phyloP scores from a whole-genome alignment of 2,888 invertebrate genomes.

The Perizoma flavofasciatum region DNA sequence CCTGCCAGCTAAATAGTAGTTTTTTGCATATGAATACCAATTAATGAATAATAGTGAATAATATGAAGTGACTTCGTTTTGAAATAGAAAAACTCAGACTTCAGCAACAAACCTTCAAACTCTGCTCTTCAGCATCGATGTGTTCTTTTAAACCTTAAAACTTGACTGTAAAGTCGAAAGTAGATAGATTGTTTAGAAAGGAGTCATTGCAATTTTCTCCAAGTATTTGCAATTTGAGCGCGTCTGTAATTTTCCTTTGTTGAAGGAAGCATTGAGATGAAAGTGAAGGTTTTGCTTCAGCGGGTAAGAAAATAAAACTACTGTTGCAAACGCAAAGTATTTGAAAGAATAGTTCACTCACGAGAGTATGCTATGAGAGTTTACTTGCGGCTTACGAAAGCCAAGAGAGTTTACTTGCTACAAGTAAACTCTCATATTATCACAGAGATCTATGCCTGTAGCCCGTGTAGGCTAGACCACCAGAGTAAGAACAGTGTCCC shows the following conservation, averaged over 20 bases:
- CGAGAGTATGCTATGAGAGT: too few relatives aligned
- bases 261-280: slow-evolving; percentile 29
- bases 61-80: background rate
- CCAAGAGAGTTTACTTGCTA: too few relatives aligned
- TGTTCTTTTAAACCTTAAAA: background rate
- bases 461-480: too few relatives aligned
- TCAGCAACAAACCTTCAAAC: slow-evolving; percentile 14
- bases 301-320: background rate
- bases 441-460: too few relatives aligned
- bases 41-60: too few relatives aligned
- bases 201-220: slow-evolving; percentile 25
- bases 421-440: too few relatives aligned
- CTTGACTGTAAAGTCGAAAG: slow-evolving; percentile 11
- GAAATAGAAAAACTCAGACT: slow-evolving; percentile 1
- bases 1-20: too few relatives aligned
- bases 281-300: slow-evolving; percentile 23
- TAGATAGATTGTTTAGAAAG: slow-evolving; percentile 14
- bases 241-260: slow-evolving; percentile 34
- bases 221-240: slow-evolving; percentile 28
- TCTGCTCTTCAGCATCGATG: slow-evolving; percentile 1
- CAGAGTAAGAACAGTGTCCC: too few relatives aligned
- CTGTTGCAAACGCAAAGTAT: too few relatives aligned
- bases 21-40: too few relatives aligned
- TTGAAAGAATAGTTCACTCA: too few relatives aligned
- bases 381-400: too few relatives aligned